Conservation (phyloP, 2,113 vertebrate genomes). For the Dissostichus mawsoni region DNA sequence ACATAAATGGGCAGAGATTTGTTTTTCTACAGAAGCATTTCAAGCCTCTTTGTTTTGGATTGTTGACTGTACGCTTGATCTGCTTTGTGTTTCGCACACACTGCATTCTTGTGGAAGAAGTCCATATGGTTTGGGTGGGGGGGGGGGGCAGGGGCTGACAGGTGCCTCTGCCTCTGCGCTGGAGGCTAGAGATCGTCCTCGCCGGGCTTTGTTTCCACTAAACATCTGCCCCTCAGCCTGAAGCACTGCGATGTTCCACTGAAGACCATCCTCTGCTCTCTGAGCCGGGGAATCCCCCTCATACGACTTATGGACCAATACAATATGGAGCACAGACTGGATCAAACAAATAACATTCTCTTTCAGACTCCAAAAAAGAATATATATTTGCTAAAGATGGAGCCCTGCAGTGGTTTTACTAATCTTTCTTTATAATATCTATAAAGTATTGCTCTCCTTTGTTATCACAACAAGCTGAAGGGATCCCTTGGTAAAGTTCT, state of each 20-base stretch:
- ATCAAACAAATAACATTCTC: too few relatives aligned
- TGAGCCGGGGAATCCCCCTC: background rate
- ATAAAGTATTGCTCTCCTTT: too few relatives aligned
- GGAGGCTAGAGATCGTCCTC: constrained; percentile 58
- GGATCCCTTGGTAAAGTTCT: too few relatives aligned
- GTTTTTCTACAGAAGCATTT: constrained; percentile 16
- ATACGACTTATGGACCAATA: too few relatives aligned
- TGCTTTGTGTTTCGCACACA: constrained; percentile 52
- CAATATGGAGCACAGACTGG: too few relatives aligned
- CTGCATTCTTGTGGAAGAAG: constrained; percentile 56
- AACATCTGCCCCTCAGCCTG: constrained; percentile 76
- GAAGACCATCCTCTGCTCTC: constrained; percentile 10
- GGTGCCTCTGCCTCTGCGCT: constrained; percentile 77
- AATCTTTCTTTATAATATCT: too few relatives aligned
- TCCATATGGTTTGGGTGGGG: constrained; percentile 67
- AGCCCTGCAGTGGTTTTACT: too few relatives aligned
- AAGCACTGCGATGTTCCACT: constrained; percentile 5
- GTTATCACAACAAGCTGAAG: too few relatives aligned
- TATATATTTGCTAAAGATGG: too few relatives aligned
- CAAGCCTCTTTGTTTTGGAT: constrained; percentile 16
- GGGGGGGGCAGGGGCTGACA: constrained; percentile 63
- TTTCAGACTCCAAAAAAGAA: too few relatives aligned
- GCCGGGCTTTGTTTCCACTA: constrained; percentile 70
- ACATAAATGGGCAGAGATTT: constrained; percentile 63
- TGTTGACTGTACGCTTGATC: constrained; percentile 25